Evolutionary conservation across 1,140 invertebrate genomes (phyloP), one percentile per base, ranked within the genome.

Genomic region (Monomorium pharaonis): DNA sequence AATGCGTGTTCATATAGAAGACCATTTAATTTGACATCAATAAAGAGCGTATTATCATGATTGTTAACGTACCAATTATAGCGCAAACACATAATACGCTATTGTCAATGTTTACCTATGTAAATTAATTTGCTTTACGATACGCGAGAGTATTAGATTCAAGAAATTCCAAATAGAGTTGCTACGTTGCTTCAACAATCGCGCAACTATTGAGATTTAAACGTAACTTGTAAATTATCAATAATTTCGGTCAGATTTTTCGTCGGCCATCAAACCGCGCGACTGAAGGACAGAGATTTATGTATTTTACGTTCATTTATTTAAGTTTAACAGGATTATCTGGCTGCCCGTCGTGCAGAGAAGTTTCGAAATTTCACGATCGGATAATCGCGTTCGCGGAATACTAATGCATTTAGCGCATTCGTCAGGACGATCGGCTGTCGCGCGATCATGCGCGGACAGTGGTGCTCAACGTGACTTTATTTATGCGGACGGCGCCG

Each of bases 331-430:
- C 33, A 10, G 60, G 14, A 74, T 77, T 54, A 63, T n/a, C 30
- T 44, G 27, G 9, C 30, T 24, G 18, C 3, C 44, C 12, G 44
- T 42, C 60, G 51, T 30, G 21, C 51, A 27, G 16, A 3, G n/a
- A 24, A 49, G n/a, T 54, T 76, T 77, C 60, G 76, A 75, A 56
- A 67, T 76, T 27, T 65, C 37, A 14, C 60, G 76, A 60, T 78
- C 62, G 54, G 75, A 88, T 88, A 86, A 89, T 89, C 76, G 72
- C 75, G 30, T 42, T 14, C 24, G 47, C 44, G n/a, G 84, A 88
- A 89, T 89, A 85, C 70, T 89, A 89, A 89, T 88, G 84, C 84
- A 77, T 83, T 89, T 89, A 85, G 75, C 69, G 56, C 84, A 47
- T 86, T 88, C 83, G 76, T 56, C 37, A 60, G 44, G 49, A 27